Percentiles rank a stretch among this genome's conserved stretches.
These are phyloP conservation scores for Siniperca scherzeri DNA, from an alignment of 2,797 vertebrate species.

Conservation along the genomic window DNA sequence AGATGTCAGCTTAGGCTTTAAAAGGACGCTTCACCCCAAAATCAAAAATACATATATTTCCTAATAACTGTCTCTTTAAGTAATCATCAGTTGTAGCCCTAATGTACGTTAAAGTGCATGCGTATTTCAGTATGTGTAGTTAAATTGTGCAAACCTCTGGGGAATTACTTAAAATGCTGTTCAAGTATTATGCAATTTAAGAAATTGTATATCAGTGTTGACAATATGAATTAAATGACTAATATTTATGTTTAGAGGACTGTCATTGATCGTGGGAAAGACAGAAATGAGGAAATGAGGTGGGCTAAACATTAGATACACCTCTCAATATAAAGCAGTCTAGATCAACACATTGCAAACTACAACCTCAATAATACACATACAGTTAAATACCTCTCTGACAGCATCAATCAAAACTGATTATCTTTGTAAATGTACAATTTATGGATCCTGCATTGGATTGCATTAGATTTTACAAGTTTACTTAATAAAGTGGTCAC, in stretches of 20 bases:
- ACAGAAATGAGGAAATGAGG: too few relatives aligned
- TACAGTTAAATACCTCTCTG: not conserved
- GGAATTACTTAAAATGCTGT: too few relatives aligned
- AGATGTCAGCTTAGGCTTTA: not conserved
- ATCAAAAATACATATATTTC: too few relatives aligned
- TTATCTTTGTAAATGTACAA: not conserved
- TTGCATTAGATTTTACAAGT: not conserved
- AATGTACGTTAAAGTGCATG: too few relatives aligned
- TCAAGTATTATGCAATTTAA: not conserved
- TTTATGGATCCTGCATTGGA: not conserved
- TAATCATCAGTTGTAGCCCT: not conserved
- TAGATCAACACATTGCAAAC: not conserved
- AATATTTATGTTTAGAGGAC: not conserved
- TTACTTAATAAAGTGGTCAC: not conserved
- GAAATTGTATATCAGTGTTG: too few relatives aligned
- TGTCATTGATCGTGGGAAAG: not conserved
- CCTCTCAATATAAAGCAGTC: not conserved
- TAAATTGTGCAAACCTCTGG: too few relatives aligned
- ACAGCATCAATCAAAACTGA: not conserved
- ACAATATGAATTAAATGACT: not conserved
- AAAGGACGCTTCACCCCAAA: too few relatives aligned
- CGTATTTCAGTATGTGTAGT: too few relatives aligned
- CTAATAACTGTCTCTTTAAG: not conserved
- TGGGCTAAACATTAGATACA: not conserved
- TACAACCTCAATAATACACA: not conserved